These are phyloP conservation scores for Sylvicapra grimmia DNA, from an alignment of 2,113 vertebrate genomes.

Conservation along the genomic window DNA sequence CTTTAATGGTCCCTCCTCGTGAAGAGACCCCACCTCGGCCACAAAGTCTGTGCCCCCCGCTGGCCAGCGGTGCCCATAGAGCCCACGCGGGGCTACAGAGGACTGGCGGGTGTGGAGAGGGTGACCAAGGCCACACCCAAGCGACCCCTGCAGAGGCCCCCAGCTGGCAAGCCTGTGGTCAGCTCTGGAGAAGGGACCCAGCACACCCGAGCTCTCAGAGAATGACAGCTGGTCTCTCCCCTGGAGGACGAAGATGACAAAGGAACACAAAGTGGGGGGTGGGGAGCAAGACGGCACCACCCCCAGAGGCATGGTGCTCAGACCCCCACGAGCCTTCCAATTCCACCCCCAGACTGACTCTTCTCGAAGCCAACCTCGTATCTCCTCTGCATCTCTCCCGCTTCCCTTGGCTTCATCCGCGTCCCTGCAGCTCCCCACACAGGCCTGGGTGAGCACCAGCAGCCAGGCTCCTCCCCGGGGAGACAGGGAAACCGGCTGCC, in stretches of 20 bases:
- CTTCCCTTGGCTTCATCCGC: neutral
- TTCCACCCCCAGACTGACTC: neutral
- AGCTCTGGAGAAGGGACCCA: neutral
- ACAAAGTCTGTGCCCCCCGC: neutral
- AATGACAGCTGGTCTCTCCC: neutral
- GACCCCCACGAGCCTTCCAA: neutral
- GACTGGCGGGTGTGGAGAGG: neutral
- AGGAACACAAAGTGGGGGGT: neutral
- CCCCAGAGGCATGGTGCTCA: neutral
- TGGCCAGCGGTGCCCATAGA: neutral
- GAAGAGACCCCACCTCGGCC: neutral
- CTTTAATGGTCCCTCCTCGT: neutral
- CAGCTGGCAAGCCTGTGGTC: neutral
- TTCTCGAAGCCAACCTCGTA: neutral
- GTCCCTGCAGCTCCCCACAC: constrained; percentile 22
- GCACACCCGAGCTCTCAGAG: neutral
- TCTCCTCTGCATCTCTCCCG: neutral
- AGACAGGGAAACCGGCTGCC: neutral
- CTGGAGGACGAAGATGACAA: neutral
- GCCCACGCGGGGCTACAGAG: neutral
- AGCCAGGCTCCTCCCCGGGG: neutral
- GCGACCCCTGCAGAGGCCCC: neutral
- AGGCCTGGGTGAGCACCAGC: neutral
- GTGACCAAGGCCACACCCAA: neutral
- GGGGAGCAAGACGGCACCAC: neutral